A percentile compares a stretch with the other conserved stretches of the same genome.
These are phyloP conservation scores for Campylomormyrus numenius DNA, from an alignment of 2,113 vertebrate genomes.

Conservation along the genomic window DNA sequence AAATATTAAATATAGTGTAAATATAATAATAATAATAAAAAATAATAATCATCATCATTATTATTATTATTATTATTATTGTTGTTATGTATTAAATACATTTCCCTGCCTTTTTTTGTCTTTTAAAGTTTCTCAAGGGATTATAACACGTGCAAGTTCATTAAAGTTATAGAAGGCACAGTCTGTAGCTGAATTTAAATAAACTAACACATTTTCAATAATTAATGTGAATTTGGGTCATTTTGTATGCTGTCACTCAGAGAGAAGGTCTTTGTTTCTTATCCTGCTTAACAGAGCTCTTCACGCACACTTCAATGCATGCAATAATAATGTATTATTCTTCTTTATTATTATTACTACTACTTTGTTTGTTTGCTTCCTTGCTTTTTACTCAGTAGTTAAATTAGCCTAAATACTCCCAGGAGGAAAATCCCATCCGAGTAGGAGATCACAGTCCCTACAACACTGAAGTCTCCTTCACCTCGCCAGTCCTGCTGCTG, in stretches of 20 bases:
- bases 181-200: background rate
- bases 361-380: background rate
- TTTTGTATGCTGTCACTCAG: too few species aligned
- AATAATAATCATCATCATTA: too few species aligned
- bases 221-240: slow-evolving; percentile 11
- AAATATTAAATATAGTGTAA: background rate
- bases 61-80: too few species aligned
- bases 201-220: slow-evolving; percentile 6
- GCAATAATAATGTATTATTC: background rate
- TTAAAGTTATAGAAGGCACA: background rate
- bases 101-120: background rate
- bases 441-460: background rate
- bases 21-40: background rate
- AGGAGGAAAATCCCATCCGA: background rate
- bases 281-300: too few species aligned
- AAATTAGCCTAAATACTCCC: background rate
- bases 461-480: background rate
- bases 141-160: background rate
- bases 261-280: too few species aligned
- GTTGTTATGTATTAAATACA: too few species aligned
- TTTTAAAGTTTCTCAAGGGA: background rate
- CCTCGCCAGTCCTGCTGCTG: background rate
- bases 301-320: too few species aligned
- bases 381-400: background rate
- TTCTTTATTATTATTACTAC: background rate